phyloP scores from a whole-genome alignment of 1,140 invertebrate genomes.

The Samia ricini region DNA sequence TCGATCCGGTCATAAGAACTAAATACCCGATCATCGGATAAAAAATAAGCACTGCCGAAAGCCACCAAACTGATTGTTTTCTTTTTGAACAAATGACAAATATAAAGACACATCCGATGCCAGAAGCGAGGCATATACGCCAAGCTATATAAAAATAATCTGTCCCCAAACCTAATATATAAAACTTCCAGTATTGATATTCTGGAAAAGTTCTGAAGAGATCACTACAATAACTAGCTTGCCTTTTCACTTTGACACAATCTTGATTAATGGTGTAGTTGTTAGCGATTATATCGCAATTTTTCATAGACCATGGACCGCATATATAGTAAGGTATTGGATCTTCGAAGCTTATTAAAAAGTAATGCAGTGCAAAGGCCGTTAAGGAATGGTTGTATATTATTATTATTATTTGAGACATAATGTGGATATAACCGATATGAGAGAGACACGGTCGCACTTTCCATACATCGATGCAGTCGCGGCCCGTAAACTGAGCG shows the following conservation, averaged over 20 bases:
- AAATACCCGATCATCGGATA: slow-evolving; percentile 39
- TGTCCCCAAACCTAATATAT: slow-evolving; percentile 28
- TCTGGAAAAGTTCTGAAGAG: slow-evolving; percentile 54
- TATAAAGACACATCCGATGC: slow-evolving; percentile 29
- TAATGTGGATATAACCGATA: slow-evolving; percentile 44
- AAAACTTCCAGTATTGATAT: slow-evolving; percentile 53
- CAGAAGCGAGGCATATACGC: slow-evolving; percentile 52
- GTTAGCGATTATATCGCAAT: slow-evolving; percentile 43
- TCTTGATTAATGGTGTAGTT: slow-evolving; percentile 59
- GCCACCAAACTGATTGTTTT: slow-evolving; percentile 38
- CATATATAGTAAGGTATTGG: slow-evolving; percentile 54
- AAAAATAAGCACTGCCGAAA: slow-evolving; percentile 24
- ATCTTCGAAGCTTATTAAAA: slow-evolving; percentile 60
- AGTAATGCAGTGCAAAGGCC: slow-evolving; percentile 55
- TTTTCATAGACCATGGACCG: slow-evolving; percentile 42
- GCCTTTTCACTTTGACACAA: slow-evolving; percentile 35
- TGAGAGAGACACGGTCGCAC: slow-evolving; percentile 50
- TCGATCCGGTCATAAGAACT: slow-evolving; percentile 51
- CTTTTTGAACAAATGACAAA: slow-evolving; percentile 50
- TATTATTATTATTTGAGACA: slow-evolving; percentile 44
- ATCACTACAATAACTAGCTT: slow-evolving; percentile 35
- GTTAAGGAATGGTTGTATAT: slow-evolving; percentile 45
- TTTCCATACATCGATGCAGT: slow-evolving; percentile 78
- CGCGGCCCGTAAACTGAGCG: slow-evolving; percentile 80
- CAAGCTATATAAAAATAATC: slow-evolving; percentile 36